Conservation (phyloP, 2,113 vertebrate species). For the Vombatus ursinus region DNA sequence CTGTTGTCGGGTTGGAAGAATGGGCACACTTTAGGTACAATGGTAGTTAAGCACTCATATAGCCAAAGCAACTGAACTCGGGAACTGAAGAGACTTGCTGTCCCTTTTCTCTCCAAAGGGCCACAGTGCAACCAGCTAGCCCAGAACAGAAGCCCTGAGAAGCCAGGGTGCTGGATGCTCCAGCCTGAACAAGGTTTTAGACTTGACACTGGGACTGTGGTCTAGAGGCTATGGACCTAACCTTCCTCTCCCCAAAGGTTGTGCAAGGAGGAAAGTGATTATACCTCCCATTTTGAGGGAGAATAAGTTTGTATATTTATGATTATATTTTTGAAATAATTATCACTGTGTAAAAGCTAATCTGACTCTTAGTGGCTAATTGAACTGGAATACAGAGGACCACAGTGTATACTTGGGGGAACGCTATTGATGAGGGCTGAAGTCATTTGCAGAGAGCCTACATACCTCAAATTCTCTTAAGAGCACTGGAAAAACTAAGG, state of each 20-base stretch:
- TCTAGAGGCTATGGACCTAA: background rate
- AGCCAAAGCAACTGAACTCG: background rate
- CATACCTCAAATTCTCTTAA: background rate
- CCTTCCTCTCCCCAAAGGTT: background rate
- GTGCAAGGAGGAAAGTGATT: background rate
- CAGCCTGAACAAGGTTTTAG: background rate
- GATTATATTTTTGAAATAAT: background rate
- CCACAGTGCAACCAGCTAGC: background rate
- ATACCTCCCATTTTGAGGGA: background rate
- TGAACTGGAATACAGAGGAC: background rate
- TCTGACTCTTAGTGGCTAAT: background rate
- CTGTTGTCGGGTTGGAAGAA: background rate
- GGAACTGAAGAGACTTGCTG: background rate
- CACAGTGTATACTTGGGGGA: no score
- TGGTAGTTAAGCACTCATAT: background rate
- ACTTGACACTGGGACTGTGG: background rate
- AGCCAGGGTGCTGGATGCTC: background rate
- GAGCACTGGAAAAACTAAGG: background rate
- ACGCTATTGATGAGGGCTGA: background rate
- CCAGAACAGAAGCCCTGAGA: background rate
- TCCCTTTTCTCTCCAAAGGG: background rate
- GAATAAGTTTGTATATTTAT: background rate
- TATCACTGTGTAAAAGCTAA: background rate
- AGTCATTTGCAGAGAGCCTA: background rate
- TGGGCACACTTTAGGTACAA: background rate